Percentiles rank a stretch among this genome's conserved stretches.
Conservation (phyloP, 2,888 invertebrate species). For the Barypeithes pellucidus region DNA sequence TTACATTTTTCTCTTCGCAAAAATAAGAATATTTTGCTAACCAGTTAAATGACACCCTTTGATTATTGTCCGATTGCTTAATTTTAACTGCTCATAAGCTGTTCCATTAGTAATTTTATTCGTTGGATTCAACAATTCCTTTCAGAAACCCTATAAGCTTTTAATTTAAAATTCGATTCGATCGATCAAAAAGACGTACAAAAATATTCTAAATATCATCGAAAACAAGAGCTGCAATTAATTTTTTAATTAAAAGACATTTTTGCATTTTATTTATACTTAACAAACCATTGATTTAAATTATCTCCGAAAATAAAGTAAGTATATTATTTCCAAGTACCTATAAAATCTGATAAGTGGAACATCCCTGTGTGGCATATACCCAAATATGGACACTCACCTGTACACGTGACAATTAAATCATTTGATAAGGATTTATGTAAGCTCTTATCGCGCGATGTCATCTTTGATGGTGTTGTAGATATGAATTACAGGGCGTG, state of each 20-base stretch:
- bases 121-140: too few species aligned
- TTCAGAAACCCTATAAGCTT: too few species aligned
- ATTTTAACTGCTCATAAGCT: too few species aligned
- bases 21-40: too few species aligned
- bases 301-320: neutral
- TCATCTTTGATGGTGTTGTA: neutral
- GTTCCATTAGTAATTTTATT: too few species aligned
- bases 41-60: too few species aligned
- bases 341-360: neutral
- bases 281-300: neutral
- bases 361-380: neutral
- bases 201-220: neutral
- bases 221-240: neutral
- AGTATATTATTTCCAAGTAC: neutral
- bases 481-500: neutral
- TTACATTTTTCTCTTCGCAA: too few species aligned
- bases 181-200: too few species aligned
- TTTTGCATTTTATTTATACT: neutral
- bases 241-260: neutral
- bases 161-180: too few species aligned
- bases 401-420: neutral
- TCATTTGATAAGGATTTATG: constrained; percentile 10
- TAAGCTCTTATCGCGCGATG: neutral
- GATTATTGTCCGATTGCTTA: too few species aligned
- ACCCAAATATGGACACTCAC: constrained; percentile 3